Evolutionary conservation across 1,140 invertebrate genomes (phyloP), one percentile per base, ranked within the genome.

Genomic region (Penaeus indicus): DNA sequence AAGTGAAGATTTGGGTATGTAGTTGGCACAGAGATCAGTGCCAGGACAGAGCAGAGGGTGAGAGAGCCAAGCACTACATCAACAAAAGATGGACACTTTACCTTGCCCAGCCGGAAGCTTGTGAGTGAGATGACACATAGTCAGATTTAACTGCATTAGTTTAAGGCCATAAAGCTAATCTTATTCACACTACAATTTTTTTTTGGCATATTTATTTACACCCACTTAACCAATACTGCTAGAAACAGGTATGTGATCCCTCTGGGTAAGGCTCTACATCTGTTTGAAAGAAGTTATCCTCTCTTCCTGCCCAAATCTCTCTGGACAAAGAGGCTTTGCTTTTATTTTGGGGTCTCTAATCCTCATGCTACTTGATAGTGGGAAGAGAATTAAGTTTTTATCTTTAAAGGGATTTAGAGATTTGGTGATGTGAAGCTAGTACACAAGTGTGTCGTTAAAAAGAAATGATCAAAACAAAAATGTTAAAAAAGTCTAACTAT

Each of bases 51-150:
- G 61, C 89, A 85, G 4, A 90, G 69, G 7, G 84, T 82, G n/a
- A 90, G 60, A 60, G 84, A 86, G 25, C 89, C 89, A 25, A 90
- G 75, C n/a, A 86, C 27, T 27, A 90, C 67, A 67, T 90, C 89
- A 83, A 85, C n/a, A 60, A 84, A 60, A 82, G 25, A 69, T 42
- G 72, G 81, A 78, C 72, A 88, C 88, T 78, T 89, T 91, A 91
- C 90, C 90, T 91, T 91, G 84, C 90, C 90, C 85, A 91, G 75
- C 75, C 90, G 90, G 85, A 91, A 91, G 90, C 90, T 91, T 91
- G 90, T 22, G 75, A 64, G n/a, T 85, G 69, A 85, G 69, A 75
- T 61, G 25, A 42, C 54, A 27, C 8, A 42, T 21, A 60, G 69
- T 54, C 54, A 84, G 47, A 75, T 69, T 72, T 16, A 27, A 47